Conservation (phyloP, 2,888 invertebrate genomes). For the Aquatica leii region DNA sequence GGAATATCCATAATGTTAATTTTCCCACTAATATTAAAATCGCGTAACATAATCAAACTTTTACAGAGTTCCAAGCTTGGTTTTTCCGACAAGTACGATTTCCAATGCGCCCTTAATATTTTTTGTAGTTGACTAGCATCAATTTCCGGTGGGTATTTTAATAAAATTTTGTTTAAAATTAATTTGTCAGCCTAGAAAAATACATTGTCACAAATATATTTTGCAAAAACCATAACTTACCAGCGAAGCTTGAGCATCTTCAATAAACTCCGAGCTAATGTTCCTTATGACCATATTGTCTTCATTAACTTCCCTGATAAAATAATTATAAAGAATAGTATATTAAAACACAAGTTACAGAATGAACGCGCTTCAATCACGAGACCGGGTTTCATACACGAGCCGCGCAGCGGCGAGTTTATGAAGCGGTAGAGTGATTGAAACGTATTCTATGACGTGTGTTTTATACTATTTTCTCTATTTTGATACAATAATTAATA, state of each 20-base stretch:
- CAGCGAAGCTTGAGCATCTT: conserved; percentile 64
- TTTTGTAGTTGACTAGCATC: conserved; percentile 69
- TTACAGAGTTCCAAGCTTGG: conserved; percentile 73
- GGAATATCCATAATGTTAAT: conserved; percentile 69
- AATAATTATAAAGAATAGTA: too few relatives aligned
- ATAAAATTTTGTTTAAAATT: conserved; percentile 62
- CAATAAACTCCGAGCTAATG: conserved; percentile 68
- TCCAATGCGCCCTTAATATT: conserved; percentile 68
- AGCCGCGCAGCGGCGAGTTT: too few relatives aligned
- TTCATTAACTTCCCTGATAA: conserved; percentile 79
- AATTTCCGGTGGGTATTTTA: conserved; percentile 68
- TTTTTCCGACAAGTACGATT: conserved; percentile 66
- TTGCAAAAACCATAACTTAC: conserved; percentile 55
- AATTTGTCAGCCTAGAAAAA: conserved; percentile 63
- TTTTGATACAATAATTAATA: too few relatives aligned
- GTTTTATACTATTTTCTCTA: too few relatives aligned
- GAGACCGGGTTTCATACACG: too few relatives aligned
- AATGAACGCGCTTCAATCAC: too few relatives aligned
- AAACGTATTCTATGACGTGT: too few relatives aligned
- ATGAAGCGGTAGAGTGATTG: too few relatives aligned
- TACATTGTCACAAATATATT: too few relatives aligned
- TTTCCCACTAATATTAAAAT: conserved; percentile 71
- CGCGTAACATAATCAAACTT: conserved; percentile 73
- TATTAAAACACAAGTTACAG: too few relatives aligned
- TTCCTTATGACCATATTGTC: conserved; percentile 76